phyloP scores from a whole-genome alignment of 2,113 vertebrate genomes.

The Mesocricetus auratus region DNA sequence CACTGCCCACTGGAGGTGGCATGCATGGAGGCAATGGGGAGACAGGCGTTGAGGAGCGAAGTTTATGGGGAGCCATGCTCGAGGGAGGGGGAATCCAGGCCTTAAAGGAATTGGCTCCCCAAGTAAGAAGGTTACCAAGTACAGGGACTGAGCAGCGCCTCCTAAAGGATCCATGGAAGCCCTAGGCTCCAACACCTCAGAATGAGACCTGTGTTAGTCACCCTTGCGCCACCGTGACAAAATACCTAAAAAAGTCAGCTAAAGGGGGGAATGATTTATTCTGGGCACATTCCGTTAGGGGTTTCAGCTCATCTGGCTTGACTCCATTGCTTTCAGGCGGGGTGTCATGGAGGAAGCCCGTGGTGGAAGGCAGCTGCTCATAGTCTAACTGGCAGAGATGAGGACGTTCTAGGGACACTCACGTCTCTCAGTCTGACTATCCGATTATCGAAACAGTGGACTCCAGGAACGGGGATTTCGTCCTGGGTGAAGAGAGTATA shows the following conservation, averaged over 20 bases:
- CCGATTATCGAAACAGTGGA: neutral
- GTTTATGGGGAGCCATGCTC: neutral
- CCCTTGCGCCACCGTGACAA: neutral
- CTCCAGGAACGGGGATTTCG: neutral
- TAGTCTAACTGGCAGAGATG: neutral
- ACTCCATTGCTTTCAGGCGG: neutral
- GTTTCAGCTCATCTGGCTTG: no score
- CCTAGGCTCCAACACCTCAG: neutral
- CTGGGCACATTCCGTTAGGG: neutral
- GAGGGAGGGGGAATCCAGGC: neutral
- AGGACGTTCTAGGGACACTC: neutral
- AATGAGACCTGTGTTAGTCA: neutral
- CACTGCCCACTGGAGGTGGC: neutral
- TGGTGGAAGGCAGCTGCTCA: neutral
- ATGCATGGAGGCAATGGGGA: accelerated
- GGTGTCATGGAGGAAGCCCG: no score
- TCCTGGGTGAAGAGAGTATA: neutral
- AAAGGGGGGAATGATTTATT: no score
- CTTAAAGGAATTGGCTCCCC: neutral
- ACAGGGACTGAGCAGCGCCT: neutral
- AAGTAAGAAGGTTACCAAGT: neutral
- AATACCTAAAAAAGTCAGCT: neutral
- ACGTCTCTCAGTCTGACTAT: neutral
- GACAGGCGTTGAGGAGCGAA: neutral
- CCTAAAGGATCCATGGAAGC: neutral